Evolutionary conservation across 2,113 vertebrate genomes (phyloP).

Genomic region (Archilochus colubris): DNA sequence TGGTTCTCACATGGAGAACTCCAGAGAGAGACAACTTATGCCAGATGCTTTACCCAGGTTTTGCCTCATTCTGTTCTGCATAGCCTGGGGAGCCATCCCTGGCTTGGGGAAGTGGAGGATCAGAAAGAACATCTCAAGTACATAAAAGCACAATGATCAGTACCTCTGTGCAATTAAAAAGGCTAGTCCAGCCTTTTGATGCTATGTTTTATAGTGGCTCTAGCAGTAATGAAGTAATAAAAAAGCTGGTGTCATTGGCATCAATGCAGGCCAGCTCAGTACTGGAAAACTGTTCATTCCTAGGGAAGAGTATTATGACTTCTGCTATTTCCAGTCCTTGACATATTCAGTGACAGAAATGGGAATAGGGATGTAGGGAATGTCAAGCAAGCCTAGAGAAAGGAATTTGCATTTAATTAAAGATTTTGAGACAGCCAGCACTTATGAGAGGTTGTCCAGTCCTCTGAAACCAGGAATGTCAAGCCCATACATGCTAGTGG

Average conservation of each 20-base stretch:
- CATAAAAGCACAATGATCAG: neutral
- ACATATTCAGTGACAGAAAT: constrained; percentile 1
- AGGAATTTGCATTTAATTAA: constrained; percentile 26
- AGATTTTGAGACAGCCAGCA: neutral
- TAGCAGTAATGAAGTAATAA: constrained; percentile 19
- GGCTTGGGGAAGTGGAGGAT: neutral
- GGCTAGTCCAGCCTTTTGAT: neutral
- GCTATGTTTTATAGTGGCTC: neutral
- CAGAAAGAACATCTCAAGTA: constrained; percentile 12
- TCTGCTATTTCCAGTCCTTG: neutral
- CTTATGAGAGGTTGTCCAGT: neutral
- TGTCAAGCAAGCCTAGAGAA: neutral
- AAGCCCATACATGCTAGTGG: neutral
- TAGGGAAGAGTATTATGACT: neutral
- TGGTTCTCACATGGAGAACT: neutral
- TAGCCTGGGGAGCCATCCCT: neutral
- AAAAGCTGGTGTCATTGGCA: constrained; percentile 34
- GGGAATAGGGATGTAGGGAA: constrained; percentile 5
- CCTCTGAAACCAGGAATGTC: neutral
- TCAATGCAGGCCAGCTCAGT: neutral
- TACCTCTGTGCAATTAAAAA: constrained; percentile 21
- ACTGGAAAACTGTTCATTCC: neutral
- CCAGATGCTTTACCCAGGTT: neutral
- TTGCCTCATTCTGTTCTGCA: neutral
- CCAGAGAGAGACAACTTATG: neutral